Conservation (phyloP, 2,888 invertebrate species). For the Empis stercorea region DNA sequence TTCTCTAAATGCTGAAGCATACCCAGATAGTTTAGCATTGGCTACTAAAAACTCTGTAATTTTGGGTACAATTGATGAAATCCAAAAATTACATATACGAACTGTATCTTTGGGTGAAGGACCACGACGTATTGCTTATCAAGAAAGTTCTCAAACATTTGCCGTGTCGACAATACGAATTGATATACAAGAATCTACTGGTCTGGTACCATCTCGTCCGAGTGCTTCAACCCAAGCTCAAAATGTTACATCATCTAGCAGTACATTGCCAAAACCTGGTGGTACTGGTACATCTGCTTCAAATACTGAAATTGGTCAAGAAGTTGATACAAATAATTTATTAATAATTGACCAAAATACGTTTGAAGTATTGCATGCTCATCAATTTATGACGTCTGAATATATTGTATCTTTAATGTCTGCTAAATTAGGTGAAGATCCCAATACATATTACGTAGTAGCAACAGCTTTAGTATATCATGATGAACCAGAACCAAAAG, state of each 20-base stretch:
- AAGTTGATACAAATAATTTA: constrained; percentile 81
- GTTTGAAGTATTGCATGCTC: constrained; percentile 91
- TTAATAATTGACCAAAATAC: constrained; percentile 92
- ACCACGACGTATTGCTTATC: constrained; percentile 87
- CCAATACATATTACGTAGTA: constrained; percentile 81
- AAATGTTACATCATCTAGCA: constrained; percentile 46
- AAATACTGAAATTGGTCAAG: constrained; percentile 50
- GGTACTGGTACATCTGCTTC: constrained; percentile 33
- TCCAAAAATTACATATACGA: constrained; percentile 93
- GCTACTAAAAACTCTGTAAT: constrained; percentile 43
- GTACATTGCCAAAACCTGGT: constrained; percentile 38
- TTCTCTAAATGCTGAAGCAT: constrained; percentile 87
- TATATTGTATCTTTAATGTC: constrained; percentile 85
- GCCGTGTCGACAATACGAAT: constrained; percentile 84
- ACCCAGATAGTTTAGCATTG: constrained; percentile 63
- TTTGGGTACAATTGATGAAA: constrained; percentile 96
- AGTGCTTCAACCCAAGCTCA: constrained; percentile 70
- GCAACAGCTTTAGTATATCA: constrained; percentile 91
- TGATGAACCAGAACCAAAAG: constrained; percentile 91
- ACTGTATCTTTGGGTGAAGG: constrained; percentile 92
- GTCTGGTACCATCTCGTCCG: constrained; percentile 49
- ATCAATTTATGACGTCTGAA: constrained; percentile 83
- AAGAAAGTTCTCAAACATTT: constrained; percentile 86
- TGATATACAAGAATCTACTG: constrained; percentile 72
- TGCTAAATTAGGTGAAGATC: constrained; percentile 81